Conservation (phyloP, 2,797 vertebrate species). For the Scyliorhinus canicula region DNA sequence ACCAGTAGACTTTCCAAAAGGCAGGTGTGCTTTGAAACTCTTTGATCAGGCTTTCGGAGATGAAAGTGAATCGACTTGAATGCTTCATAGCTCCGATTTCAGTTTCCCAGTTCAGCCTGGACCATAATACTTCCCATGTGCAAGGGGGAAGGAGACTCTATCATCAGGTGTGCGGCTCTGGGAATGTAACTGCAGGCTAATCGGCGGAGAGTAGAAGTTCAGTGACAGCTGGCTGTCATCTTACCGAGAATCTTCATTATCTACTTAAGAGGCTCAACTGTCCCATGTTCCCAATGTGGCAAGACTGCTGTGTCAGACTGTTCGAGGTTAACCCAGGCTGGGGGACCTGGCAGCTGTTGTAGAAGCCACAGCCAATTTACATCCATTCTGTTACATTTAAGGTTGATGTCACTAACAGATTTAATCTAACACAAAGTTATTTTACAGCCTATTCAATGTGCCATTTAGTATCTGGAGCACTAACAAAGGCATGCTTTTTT, state of each 20-base stretch:
- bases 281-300: conserved; percentile 22
- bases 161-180: background rate
- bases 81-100: conserved; percentile 4
- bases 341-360: background rate
- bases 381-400: too few species aligned
- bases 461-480: background rate
- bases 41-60: conserved; percentile 39
- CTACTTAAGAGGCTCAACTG: conserved; percentile 45
- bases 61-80: conserved; percentile 40
- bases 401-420: background rate
- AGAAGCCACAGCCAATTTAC: background rate
- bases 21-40: conserved; percentile 49
- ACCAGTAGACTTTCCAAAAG: background rate
- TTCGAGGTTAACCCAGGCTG: background rate
- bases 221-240: conserved; percentile 58
- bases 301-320: background rate
- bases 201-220: conserved; percentile 43
- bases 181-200: background rate
- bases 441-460: background rate
- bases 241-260: conserved; percentile 52
- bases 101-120: background rate
- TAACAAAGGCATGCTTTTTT: background rate
- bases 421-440: background rate
- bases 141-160: background rate
- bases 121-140: background rate